Evolutionary conservation across 2,113 vertebrate genomes (phyloP).

Genomic region (Hassar affinis): DNA sequence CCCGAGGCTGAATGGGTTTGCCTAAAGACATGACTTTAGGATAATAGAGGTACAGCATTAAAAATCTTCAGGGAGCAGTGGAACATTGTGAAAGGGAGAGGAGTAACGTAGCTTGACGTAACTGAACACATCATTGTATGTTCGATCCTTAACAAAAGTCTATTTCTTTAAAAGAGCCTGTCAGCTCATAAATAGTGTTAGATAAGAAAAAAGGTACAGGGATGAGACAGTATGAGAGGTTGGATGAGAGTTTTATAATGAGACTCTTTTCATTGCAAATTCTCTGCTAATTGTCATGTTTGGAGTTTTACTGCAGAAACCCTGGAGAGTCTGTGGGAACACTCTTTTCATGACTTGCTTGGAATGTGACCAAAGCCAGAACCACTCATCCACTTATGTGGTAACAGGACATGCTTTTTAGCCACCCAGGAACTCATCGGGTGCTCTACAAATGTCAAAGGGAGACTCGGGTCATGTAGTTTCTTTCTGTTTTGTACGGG

Average conservation of each 20-base stretch:
- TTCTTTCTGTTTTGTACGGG: background rate
- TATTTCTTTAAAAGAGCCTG: too few relatives aligned
- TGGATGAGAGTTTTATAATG: background rate
- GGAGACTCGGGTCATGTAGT: background rate
- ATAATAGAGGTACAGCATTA: constrained; percentile 61
- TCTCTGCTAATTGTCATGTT: constrained; percentile 28
- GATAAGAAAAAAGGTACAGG: background rate
- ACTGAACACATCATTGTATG: constrained; percentile 63
- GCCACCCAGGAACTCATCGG: constrained; percentile 29
- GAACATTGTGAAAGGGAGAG: constrained; percentile 54
- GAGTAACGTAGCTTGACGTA: constrained; percentile 51
- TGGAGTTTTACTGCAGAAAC: constrained; percentile 11
- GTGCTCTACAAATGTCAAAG: constrained; percentile 25
- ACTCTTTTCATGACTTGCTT: constrained; percentile 28
- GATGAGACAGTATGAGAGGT: too few relatives aligned
- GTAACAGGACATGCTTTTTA: constrained; percentile 26
- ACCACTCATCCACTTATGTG: constrained; percentile 22
- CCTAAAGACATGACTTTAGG: constrained; percentile 55
- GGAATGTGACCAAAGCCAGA: constrained; percentile 27
- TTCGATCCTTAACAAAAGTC: constrained; percentile 35
- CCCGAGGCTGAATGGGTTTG: constrained; percentile 61
- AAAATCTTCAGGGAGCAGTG: constrained; percentile 53
- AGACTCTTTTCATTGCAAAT: constrained; percentile 11
- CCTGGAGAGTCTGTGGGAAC: constrained; percentile 33
- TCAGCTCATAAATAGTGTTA: background rate